These are phyloP conservation scores for Theodoxus fluviatilis DNA, from an alignment of 2,888 invertebrate species.

Conservation along the genomic window DNA sequence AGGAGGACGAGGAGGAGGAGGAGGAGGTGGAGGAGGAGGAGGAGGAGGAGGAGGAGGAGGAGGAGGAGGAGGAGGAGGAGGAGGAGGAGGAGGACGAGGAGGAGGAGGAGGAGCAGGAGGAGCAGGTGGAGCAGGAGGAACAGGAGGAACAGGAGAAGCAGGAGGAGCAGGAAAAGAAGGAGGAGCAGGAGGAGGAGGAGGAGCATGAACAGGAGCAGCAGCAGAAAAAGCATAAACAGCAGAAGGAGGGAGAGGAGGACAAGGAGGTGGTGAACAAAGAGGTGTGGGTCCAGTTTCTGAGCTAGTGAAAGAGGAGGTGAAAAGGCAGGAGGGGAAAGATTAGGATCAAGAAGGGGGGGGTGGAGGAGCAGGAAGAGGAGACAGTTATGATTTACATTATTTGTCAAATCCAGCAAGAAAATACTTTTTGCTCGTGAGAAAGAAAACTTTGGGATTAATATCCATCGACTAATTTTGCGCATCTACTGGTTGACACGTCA, in stretches of 20 bases:
- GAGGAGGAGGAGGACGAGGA: slow-evolving; percentile 25
- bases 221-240: neutral
- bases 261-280: neutral
- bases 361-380: no score
- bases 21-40: slow-evolving; percentile 23
- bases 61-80: slow-evolving; percentile 24
- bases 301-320: neutral
- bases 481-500: no score
- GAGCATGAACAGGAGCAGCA: neutral
- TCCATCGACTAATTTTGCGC: no score
- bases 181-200: slow-evolving; percentile 9
- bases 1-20: slow-evolving; percentile 28
- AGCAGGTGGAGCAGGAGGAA: slow-evolving; percentile 9
- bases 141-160: neutral
- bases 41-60: slow-evolving; percentile 23
- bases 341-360: no score
- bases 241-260: neutral
- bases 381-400: no score
- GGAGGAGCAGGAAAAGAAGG: neutral
- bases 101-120: slow-evolving; percentile 21
- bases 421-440: no score
- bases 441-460: no score
- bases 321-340: neutral
- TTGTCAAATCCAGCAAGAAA: no score
- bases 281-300: neutral